Percentiles rank a stretch among this genome's conserved stretches.
Conservation (phyloP, 2,888 invertebrate genomes). For the Torymus auratus region DNA sequence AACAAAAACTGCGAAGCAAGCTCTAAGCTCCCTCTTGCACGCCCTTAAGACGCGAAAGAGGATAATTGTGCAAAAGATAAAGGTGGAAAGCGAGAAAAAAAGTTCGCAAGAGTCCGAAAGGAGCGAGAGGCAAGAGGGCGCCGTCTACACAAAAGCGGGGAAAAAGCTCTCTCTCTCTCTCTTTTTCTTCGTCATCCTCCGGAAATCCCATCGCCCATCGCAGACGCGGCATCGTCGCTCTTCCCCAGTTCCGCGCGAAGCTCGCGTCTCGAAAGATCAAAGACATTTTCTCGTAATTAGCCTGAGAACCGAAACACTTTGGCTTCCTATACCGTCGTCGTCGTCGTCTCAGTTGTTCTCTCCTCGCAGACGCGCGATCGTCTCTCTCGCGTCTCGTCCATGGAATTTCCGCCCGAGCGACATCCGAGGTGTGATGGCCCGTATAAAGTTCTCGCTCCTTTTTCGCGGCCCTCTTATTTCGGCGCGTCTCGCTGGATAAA, state of each 20-base stretch:
- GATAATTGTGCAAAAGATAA: conserved; percentile 34
- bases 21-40: neutral
- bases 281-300: conserved; percentile 49
- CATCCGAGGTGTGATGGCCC: conserved; percentile 40
- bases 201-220: conserved; percentile 13
- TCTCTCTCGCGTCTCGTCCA: too few species aligned
- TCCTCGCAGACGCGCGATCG: too few species aligned
- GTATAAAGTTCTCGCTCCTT: conserved; percentile 32
- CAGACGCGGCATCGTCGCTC: neutral
- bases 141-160: neutral
- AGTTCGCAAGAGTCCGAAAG: neutral
- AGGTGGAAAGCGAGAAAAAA: too few species aligned
- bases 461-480: conserved; percentile 9
- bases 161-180: neutral
- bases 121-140: neutral
- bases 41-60: neutral
- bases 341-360: too few species aligned
- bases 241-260: neutral
- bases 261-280: conserved; percentile 35
- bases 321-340: neutral
- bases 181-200: neutral
- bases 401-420: conserved; percentile 26
- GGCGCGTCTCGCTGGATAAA: conserved; percentile 7
- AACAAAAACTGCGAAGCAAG: neutral
- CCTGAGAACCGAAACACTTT: conserved; percentile 41